Evolutionary conservation across 2,113 vertebrate genomes (phyloP), one percentile per base, ranked within the genome.

Genomic region (Corythaeola cristata): DNA sequence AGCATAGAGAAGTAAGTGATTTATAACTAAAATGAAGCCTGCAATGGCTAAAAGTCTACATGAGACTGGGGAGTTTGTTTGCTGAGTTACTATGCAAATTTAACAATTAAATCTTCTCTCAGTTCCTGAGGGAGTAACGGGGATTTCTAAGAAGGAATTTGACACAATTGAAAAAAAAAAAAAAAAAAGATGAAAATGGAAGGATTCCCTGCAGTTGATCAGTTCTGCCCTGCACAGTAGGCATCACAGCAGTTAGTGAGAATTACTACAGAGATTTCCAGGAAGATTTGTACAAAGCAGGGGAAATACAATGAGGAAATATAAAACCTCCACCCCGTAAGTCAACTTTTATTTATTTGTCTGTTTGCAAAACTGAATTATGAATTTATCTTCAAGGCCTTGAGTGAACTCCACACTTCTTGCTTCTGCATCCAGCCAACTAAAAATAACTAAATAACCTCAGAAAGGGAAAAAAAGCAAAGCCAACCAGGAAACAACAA

Each of bases 1-100:
- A 91, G 86, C 93, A 30, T 63, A 68, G 28, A 53, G 37, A 96
- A 97, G 74, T 91, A 94, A 96, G 85, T 95, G 91, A 97, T 97
- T 98, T 98, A 97, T 97, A 94, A 85, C 91, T 62, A 89, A 98
- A 98, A 97, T 84, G 63, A 85, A 98, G 64, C 74, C 91, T 96
- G 71, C 66, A 95, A 80, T 85, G 62, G 89, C 79, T 96, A 91
- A 98, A 98, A 77, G 81, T 98, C 97, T 98, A 33, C 59, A 93
- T 14, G 18, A 97, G 93, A 97, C 19, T 55, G 84, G 73, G 94
- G 89, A 98, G 98, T 97, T 98, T 98, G 98, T 98, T 98, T 98
- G 97, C 97, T 97, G 97, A 98, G 95, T 98, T 98, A 96, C 97
- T 98, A 98, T 98, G 97, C 96, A 98, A 98, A 98, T 98, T 97